Percentiles rank a stretch among this genome's conserved stretches.
These are phyloP conservation scores for Parotia lawesii DNA, from an alignment of 2,113 vertebrate species.

Conservation along the genomic window DNA sequence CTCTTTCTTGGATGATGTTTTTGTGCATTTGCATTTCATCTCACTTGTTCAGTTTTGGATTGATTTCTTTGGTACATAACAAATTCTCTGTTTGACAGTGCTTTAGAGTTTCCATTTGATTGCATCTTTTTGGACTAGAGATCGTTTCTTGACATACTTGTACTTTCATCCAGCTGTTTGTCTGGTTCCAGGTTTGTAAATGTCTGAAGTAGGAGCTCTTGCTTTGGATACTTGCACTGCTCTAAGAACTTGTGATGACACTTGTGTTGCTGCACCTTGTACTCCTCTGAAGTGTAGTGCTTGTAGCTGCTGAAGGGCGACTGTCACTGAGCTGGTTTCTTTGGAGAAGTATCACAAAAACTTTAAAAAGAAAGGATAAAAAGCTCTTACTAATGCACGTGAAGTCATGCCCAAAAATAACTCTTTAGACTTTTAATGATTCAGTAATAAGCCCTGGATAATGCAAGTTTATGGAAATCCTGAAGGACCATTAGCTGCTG, in stretches of 20 bases:
- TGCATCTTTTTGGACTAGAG: neutral
- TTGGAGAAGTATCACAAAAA: neutral
- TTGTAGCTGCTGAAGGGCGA: neutral
- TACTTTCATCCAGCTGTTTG: neutral
- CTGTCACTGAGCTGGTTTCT: neutral
- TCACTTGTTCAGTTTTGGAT: neutral
- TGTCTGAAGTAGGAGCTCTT: neutral
- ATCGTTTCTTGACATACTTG: neutral
- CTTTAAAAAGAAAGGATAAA: neutral
- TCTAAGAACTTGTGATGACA: neutral
- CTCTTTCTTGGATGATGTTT: neutral
- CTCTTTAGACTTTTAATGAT: neutral
- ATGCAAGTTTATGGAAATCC: neutral
- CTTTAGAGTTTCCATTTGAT: neutral
- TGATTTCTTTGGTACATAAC: neutral
- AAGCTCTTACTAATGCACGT: neutral
- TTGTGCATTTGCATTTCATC: neutral
- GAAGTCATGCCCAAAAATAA: neutral
- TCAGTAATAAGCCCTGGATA: neutral
- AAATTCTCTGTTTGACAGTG: neutral
- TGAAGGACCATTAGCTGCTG: neutral
- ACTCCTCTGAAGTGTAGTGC: neutral
- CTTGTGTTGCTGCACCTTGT: neutral
- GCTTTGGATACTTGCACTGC: neutral
- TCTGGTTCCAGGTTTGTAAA: slow-evolving; percentile 12